Evolutionary conservation across 2,113 vertebrate genomes (phyloP), one percentile per base, ranked within the genome.

Genomic region (Riparia riparia): DNA sequence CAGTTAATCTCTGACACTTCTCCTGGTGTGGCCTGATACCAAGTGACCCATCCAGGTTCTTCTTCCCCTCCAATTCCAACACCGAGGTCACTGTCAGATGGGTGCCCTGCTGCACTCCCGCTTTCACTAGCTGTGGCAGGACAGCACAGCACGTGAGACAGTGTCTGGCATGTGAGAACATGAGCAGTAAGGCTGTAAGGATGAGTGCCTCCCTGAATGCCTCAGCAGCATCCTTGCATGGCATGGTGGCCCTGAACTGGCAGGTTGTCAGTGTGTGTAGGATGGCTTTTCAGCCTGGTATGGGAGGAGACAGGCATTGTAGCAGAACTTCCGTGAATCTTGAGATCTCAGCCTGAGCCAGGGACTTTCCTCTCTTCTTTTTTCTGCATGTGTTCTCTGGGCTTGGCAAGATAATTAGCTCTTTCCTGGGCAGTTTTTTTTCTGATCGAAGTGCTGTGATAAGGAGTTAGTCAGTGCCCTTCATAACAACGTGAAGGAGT

Each of bases 111-210:
- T 82, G 66, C 15, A 18, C 14, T 69, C 26, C 8, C 10, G 25
- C 15, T 11, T 3, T 0, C 56, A 12, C 56, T 14, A 26, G 34
- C 12, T 9, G 9, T 39, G 41, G 12, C 9, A 31, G 28, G 26
- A 19, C 32, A 73, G 10, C 31, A 19, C 32, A 73, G 10, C 31
- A n/a, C 25, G 2, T 4, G 16, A 41, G 9, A 25, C 49, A 13
- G 14, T 1, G 2, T 58, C 26, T 71, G 5, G 5, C 12, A 14
- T 0, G 0, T 15, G 19, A 73, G 13, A 68, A 9, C 3, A 29
- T 6, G 10, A 7, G 4, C 34, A 58, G 26, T 34, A 13, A 51
- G 70, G 5, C 34, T 64, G 24, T 34, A 13, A 53, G 70, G 9
- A 8, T 1, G 7, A 37, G 8, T 10, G 12, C 21, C 76, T 71